Percentiles rank a stretch among this genome's conserved stretches.
Conservation (phyloP, 2,113 vertebrate genomes). For the Monopterus albus region DNA sequence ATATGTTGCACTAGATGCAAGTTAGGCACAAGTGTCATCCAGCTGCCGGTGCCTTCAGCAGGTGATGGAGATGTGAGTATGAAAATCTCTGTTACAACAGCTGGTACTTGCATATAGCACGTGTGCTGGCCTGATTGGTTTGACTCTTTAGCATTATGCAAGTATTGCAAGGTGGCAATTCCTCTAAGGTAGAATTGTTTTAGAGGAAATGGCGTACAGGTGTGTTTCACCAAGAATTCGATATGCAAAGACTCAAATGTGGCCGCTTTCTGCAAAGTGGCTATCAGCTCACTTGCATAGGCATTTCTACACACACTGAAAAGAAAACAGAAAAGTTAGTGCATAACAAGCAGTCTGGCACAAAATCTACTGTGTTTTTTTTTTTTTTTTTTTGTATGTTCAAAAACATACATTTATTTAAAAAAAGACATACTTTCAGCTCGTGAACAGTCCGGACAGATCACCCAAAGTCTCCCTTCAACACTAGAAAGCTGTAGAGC, state of each 20-base stretch:
- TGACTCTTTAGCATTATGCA: constrained; percentile 66
- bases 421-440: not conserved
- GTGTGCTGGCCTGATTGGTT: constrained; percentile 54
- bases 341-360: not conserved
- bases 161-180: constrained; percentile 56
- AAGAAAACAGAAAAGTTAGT: constrained; percentile 1
- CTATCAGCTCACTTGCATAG: constrained; percentile 21
- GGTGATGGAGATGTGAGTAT: constrained; percentile 46
- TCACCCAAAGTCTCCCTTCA: not conserved
- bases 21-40: not conserved
- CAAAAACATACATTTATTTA: not conserved
- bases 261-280: constrained; percentile 29
- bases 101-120: constrained; percentile 56
- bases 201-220: constrained; percentile 50
- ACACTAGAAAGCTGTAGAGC: not conserved
- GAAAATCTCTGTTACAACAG: constrained; percentile 56
- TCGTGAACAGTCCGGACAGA: not conserved
- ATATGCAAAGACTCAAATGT: constrained; percentile 51
- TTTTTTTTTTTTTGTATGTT: no score
- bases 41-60: constrained; percentile 18
- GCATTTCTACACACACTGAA: constrained; percentile 1
- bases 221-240: constrained; percentile 27
- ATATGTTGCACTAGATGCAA: constrained; percentile 1
- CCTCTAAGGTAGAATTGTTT: constrained; percentile 46
- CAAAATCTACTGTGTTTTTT: not conserved